A percentile compares a stretch with the other conserved stretches of the same genome.
Conservation (phyloP, 2,113 vertebrate genomes). For the Thalassoma bifasciatum region DNA sequence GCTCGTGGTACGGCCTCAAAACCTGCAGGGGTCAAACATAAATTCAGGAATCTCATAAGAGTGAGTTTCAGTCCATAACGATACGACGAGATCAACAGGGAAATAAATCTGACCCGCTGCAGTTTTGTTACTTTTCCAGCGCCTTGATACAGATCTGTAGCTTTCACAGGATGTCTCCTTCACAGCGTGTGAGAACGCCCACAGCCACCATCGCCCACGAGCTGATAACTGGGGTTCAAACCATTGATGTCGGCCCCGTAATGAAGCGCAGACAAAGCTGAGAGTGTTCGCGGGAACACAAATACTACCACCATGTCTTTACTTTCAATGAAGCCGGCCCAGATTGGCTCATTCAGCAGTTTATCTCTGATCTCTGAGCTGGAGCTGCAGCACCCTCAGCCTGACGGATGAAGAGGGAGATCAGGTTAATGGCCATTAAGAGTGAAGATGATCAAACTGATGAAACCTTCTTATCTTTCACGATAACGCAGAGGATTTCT, state of each 20-base stretch:
- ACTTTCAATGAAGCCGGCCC: conserved; percentile 63
- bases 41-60: conserved; percentile 59
- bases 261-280: conserved; percentile 62
- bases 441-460: conserved; percentile 39
- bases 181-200: conserved; percentile 76
- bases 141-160: conserved; percentile 64
- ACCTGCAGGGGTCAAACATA: conserved; percentile 61
- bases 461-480: conserved; percentile 49
- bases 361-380: conserved; percentile 73
- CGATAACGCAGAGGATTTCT: conserved; percentile 37
- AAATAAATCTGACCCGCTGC: conserved; percentile 68
- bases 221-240: conserved; percentile 63
- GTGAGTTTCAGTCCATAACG: conserved; percentile 36
- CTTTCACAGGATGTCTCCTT: conserved; percentile 64
- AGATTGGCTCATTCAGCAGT: conserved; percentile 57
- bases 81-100: conserved; percentile 45
- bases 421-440: conserved; percentile 75
- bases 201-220: conserved; percentile 68
- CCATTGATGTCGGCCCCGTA: conserved; percentile 72
- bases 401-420: conserved; percentile 61
- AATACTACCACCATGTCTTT: conserved; percentile 80
- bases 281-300: conserved; percentile 70
- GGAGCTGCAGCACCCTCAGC: conserved; percentile 64
- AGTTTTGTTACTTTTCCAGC: conserved; percentile 63
- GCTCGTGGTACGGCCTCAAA: conserved; percentile 54